Base-by-base conservation (phyloP, 1,140 invertebrate species). In the Cecropterus lyciades region DNA sequence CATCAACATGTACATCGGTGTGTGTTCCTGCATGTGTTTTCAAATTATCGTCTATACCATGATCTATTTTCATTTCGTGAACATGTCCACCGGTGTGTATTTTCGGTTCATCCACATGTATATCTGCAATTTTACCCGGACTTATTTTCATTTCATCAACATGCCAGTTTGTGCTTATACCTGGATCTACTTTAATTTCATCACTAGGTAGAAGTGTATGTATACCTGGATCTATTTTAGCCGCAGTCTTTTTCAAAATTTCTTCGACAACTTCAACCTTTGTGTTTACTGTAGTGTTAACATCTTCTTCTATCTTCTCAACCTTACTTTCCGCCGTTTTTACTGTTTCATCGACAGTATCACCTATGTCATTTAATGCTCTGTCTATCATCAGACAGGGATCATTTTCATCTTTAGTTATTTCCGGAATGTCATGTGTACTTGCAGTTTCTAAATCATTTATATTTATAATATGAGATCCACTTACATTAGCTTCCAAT, bases 391-490 rank as follows among this genome's bases (percentile, higher is more conserved):
- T 70, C 8, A 69, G 7, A 43, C 57, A 57, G 16, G 69, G 51
- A 57, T 75, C 71, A 14, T 63, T 75, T 57, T 80, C 71, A 33
- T 82, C 75, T 65, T 74, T 84, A 27, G 69, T 77, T 69, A 85
- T 71, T 52, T 87, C 87, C 30, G 77, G 69, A 66, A 84, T 56
- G 52, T 77, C 81, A 60, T 90, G 82, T 62, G 72, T 79, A 67
- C 82, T 90, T 69, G 65, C 72, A 59, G 68, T 75, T 60, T 88
- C 88, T 65, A 92, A 79, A 70, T 93, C 87, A 68, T 93, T 93
- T 75, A 93, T 93, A 72, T 91, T 83, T 72, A 92, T 80, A 40
- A 92, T 92, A 59, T 92, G 91, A 17, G 87, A 92, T 37, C 84
- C 89, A 59, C 87, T 93, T 11, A 91, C 92, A 64, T 92, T 92